Percentiles rank a stretch among this genome's conserved stretches.
Evolutionary conservation across 2,888 invertebrate genomes (phyloP).

Genomic region (Erebia aethiops): DNA sequence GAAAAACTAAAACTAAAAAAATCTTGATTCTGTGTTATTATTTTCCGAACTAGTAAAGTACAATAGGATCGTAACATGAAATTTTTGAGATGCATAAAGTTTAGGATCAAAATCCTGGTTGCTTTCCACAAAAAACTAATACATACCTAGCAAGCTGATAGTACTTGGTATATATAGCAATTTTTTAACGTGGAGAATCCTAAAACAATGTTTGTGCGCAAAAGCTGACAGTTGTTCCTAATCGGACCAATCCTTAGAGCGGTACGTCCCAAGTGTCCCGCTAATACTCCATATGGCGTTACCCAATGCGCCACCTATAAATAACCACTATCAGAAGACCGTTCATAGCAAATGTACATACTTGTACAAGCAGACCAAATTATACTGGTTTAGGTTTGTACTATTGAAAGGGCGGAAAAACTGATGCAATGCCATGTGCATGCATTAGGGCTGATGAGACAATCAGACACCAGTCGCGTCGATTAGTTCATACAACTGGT

Average conservation of each 20-base stretch:
- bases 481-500: slow-evolving; percentile 74
- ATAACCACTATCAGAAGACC: slow-evolving; percentile 60
- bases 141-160: not conserved
- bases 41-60: too few species aligned
- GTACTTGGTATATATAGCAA: not conserved
- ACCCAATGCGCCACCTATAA: slow-evolving; percentile 66
- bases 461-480: slow-evolving; percentile 66
- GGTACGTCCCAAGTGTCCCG: slow-evolving; percentile 75
- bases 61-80: too few species aligned
- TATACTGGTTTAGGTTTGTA: slow-evolving; percentile 63
- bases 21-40: too few species aligned
- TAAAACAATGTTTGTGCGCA: slow-evolving; percentile 59
- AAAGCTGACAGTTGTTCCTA: slow-evolving; percentile 77
- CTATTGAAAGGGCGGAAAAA: slow-evolving; percentile 69
- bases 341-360: slow-evolving; percentile 32
- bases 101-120: not conserved
- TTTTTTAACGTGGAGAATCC: slow-evolving; percentile 32
- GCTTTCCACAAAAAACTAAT: not conserved
- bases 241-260: slow-evolving; percentile 66
- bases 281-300: slow-evolving; percentile 81
- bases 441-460: slow-evolving; percentile 79
- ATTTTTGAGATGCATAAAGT: too few species aligned
- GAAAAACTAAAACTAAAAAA: too few species aligned
- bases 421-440: slow-evolving; percentile 80
- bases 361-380: slow-evolving; percentile 46